These are phyloP conservation scores for Rhizomys pruinosus DNA, from an alignment of 2,113 vertebrate genomes.

Conservation along the genomic window DNA sequence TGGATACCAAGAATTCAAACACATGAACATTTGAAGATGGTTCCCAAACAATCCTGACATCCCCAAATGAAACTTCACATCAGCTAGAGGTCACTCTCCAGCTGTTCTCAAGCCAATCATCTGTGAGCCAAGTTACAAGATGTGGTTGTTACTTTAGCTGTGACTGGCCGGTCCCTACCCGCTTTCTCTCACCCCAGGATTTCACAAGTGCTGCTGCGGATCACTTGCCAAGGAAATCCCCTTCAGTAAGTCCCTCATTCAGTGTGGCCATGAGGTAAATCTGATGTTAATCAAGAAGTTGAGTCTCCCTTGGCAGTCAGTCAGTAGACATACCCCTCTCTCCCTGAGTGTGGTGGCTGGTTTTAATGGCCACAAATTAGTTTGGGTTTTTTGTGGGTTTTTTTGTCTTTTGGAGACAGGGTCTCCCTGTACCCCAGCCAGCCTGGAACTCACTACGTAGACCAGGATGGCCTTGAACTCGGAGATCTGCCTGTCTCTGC, in stretches of 20 bases:
- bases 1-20: neutral
- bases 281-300: neutral
- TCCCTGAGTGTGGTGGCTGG: neutral
- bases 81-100: too few species aligned
- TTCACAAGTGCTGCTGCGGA: neutral
- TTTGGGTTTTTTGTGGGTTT: too few species aligned
- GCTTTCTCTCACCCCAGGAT: neutral
- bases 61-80: neutral
- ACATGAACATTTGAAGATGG: neutral
- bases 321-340: neutral
- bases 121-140: accelerated
- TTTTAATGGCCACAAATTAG: too few species aligned
- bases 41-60: neutral
- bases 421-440: too few species aligned
- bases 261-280: neutral
- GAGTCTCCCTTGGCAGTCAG: neutral
- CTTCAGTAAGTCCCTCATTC: neutral
- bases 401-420: too few species aligned
- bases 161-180: neutral
- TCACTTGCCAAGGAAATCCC: constrained; percentile 7
- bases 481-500: too few species aligned
- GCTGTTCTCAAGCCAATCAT: neutral
- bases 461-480: too few species aligned
- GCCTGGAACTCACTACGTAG: too few species aligned
- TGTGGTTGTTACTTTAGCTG: accelerated